These are phyloP conservation scores for Drosophila kuntzei DNA, from an alignment of 2,888 invertebrate genomes.

Conservation along the genomic window DNA sequence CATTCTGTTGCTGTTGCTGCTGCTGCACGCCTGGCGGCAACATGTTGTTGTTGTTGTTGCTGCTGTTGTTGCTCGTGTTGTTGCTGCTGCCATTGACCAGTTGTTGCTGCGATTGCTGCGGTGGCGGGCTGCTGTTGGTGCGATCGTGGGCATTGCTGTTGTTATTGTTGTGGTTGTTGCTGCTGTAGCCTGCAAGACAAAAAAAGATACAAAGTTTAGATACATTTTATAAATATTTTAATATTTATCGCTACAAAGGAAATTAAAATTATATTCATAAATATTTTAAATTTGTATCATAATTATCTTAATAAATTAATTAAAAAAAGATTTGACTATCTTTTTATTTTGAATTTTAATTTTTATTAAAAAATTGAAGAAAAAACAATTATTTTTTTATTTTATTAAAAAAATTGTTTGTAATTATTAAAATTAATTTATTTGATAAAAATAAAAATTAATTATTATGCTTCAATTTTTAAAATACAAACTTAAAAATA, in stretches of 20 bases:
- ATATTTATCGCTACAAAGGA: not conserved
- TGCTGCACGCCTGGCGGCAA: conserved; percentile 70
- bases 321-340: too few species aligned
- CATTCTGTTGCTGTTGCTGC: conserved; percentile 64
- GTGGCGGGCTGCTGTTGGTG: conserved; percentile 84
- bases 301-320: not conserved
- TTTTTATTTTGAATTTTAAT: too few species aligned
- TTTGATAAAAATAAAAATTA: too few species aligned
- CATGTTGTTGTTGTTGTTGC: conserved; percentile 64
- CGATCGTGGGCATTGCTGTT: conserved; percentile 81
- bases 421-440: too few species aligned
- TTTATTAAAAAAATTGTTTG: too few species aligned
- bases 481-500: too few species aligned
- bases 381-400: too few species aligned
- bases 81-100: conserved; percentile 53
- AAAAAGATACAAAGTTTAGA: not conserved
- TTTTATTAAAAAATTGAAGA: too few species aligned
- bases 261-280: not conserved
- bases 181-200: conserved; percentile 77
- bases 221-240: not conserved
- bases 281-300: not conserved
- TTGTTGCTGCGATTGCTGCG: conserved; percentile 65
- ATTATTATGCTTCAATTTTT: too few species aligned
- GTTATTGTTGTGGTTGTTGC: conserved; percentile 51
- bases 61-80: conserved; percentile 62